Base-by-base conservation (phyloP, 2,113 vertebrate genomes). In the human region DNA sequence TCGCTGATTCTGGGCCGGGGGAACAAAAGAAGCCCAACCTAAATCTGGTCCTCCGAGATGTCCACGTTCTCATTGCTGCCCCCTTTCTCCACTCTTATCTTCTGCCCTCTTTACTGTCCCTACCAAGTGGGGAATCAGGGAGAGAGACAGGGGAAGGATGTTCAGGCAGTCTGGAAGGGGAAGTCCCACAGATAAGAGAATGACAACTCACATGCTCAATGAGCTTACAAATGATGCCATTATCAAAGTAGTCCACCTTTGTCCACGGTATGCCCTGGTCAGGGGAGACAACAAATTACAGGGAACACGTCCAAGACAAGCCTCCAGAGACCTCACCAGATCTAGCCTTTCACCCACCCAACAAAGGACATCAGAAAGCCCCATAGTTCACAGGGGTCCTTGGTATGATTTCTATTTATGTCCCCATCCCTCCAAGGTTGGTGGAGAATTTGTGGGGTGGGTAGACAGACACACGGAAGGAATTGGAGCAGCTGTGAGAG, bases 151-250 rank as follows among this genome's bases (percentile, higher is more conserved):
- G 45, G 43, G 57, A 48, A 83, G 57, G 78, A 61, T 48, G 12
- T 75, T 64, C 25, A 48, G 27, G 68, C 57, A 70, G 27, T n/a
- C 59, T 96, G 64, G 43, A 81, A 85, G 75, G 25, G 52, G 32
- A 82, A 35, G 70, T 72, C 87, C 72, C 90, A 61, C 50, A 76
- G 20, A 52, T 25, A 79, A 92, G 38, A 89, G 45, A 59, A 94
- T n/a, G 23, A 5, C 3, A 79, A 98, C 99, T 99, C 97, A 99
- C 99, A 0, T 99, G 98, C 94, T 99, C 99, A 0, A 99, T 99
- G 89, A 99, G 96, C 81, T 98, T 98, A 83, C 99, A 99, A 98
- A 99, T 99, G 96, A 99, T 98, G 97, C 88, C 93, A 78, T 99
- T 99, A 97, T 99, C 99, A 0, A 99, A 99, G 87, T 98, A 99